Conservation (phyloP, 2,797 vertebrate species). For the Loriculus beryllinus region DNA sequence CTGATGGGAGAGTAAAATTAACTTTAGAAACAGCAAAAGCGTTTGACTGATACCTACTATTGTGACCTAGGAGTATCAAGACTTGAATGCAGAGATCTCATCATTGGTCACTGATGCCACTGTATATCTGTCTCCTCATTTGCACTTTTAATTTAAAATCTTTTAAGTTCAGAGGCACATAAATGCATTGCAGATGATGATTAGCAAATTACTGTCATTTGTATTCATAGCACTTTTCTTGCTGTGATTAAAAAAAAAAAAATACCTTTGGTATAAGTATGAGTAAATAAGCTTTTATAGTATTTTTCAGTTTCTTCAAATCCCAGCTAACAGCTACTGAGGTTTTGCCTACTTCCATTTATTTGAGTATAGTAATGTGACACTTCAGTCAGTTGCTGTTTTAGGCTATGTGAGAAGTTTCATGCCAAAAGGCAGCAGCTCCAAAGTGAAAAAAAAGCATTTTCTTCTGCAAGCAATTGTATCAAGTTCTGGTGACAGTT, state of each 20-base stretch:
- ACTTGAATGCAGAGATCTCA: not conserved
- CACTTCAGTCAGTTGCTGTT: not conserved
- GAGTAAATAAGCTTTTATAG: not conserved
- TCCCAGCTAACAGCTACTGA: not conserved
- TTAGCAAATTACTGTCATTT: not conserved
- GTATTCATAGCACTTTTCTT: not conserved
- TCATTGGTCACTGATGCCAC: fast-evolving
- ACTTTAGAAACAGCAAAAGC: not conserved
- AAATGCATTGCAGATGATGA: not conserved
- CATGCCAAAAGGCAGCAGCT: not conserved
- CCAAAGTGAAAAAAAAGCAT: not conserved
- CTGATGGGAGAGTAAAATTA: not conserved
- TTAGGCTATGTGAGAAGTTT: not conserved
- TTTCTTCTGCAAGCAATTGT: not conserved
- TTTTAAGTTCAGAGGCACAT: not conserved
- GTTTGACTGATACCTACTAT: not conserved
- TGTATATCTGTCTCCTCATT: not conserved
- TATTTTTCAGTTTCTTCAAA: not conserved
- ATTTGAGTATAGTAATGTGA: not conserved
- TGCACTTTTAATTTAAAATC: not conserved
- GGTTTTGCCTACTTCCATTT: not conserved
- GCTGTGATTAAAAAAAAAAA: not conserved
- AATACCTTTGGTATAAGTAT: not conserved
- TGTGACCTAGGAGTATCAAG: not conserved
- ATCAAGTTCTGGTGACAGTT: not conserved